Evolutionary conservation across 2,888 invertebrate species (phyloP), one percentile per base, ranked within the genome.

Genomic region (Hartigia nigra): DNA sequence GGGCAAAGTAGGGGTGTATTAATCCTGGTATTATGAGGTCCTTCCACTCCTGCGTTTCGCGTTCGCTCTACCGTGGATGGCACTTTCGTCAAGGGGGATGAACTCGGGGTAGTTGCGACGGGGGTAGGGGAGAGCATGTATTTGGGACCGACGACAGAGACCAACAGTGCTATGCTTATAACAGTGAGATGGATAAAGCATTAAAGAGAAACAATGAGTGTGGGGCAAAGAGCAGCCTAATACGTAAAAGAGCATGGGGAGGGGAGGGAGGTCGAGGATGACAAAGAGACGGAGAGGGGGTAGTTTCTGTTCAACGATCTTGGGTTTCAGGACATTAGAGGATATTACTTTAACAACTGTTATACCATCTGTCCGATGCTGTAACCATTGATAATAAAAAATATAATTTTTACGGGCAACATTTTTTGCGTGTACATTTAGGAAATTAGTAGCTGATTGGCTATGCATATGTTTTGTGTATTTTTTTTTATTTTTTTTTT

Each of bases 21-120:
- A 89, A 89, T 88, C 87, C 85, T 74, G 84, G 86, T 82, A 89
- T 89, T 88, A 89, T 85, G 81, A 84, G 84, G 77, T 84, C 76
- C 75, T 69, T 78, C 81, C 77, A 31, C 72, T 72, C 31, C 34
- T 34, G 23, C 55, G 23, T 55, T 34, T 72, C 12, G 31, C 72
- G 31, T 34, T 74, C 31, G 31, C 69, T 76, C 76, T 76, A n/a
- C 72, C 55, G 55, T 23, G 23, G 55, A 23, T 55, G 55, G 55
- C 55, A 75, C 31, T 75, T 75, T 75, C 34, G 36, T 32, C 11
- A 14, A 12, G 32, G n/a, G 75, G 75, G 75, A 36, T 32, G 75
- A 75, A 31, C 75, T 12, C 36, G 36, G 23, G 34, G 31, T 31
- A 34, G 72, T 5, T 4, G 2, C 31, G 3, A 9, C 0, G 31